Conservation (phyloP, 2,797 vertebrate species). For the Ctenosaura bakeri region DNA sequence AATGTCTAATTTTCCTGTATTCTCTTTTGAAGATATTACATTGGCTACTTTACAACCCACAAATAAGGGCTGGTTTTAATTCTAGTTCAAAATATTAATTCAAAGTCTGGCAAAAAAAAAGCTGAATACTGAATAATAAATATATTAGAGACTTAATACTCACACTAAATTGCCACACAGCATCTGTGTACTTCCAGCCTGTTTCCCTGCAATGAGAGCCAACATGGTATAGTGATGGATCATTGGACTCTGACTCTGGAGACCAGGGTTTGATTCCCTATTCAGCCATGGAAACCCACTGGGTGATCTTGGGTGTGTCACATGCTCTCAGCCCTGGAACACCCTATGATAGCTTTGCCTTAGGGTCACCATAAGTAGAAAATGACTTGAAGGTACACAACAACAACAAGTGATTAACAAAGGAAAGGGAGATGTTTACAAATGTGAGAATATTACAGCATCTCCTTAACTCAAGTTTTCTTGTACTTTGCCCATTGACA, state of each 20-base stretch:
- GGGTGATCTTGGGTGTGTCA: too few relatives aligned
- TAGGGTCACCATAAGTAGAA: too few relatives aligned
- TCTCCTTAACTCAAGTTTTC: conserved; percentile 40
- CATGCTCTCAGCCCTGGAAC: too few relatives aligned
- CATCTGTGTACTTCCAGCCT: neutral
- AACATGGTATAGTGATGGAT: too few relatives aligned
- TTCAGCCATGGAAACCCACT: too few relatives aligned
- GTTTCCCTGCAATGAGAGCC: neutral
- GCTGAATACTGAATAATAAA: conserved; percentile 22
- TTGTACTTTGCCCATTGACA: conserved; percentile 65
- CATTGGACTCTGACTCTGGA: too few relatives aligned
- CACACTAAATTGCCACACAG: neutral
- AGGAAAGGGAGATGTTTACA: neutral
- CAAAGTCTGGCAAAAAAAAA: neutral
- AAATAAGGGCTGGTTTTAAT: neutral
- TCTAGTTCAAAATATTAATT: neutral
- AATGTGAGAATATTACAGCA: conserved; percentile 16
- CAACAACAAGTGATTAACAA: neutral
- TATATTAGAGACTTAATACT: conserved; percentile 2
- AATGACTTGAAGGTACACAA: too few relatives aligned
- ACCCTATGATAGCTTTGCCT: too few relatives aligned
- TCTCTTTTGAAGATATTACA: neutral
- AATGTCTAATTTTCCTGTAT: neutral
- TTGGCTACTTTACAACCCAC: neutral
- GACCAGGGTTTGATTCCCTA: too few relatives aligned